Evolutionary conservation across 2,113 vertebrate genomes (phyloP).

Genomic region (Chlamydotis undulata): DNA sequence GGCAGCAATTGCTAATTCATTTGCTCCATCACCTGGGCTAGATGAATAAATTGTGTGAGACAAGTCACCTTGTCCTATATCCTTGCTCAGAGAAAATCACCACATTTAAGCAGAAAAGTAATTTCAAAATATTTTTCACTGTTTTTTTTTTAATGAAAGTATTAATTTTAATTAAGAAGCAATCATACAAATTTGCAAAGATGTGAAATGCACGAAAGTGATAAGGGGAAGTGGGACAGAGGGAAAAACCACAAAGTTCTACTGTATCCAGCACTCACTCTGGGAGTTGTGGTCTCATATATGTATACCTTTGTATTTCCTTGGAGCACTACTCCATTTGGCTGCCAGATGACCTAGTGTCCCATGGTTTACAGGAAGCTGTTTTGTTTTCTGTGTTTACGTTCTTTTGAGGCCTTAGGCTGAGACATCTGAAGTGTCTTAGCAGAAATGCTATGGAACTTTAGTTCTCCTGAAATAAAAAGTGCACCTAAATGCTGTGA

Average conservation of each 20-base stretch:
- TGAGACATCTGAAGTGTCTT: not conserved
- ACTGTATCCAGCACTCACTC: not conserved
- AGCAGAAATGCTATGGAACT: not conserved
- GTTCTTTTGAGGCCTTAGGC: not conserved
- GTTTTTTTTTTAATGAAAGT: not conserved
- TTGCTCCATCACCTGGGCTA: not conserved
- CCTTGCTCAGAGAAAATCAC: not conserved
- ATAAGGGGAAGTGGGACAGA: not conserved
- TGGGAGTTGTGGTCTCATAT: not conserved
- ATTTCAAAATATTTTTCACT: not conserved
- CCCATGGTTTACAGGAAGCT: rapidly evolving
- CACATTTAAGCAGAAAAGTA: not conserved
- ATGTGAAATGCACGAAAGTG: not conserved
- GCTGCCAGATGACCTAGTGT: not conserved
- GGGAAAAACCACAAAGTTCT: not conserved
- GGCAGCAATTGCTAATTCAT: not conserved
- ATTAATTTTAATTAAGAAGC: not conserved
- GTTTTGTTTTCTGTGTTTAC: not conserved
- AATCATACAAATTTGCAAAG: not conserved
- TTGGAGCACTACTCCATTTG: not conserved
- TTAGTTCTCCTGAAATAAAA: not conserved
- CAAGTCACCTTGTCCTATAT: not conserved
- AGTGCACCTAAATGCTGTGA: not conserved
- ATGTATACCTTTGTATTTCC: not conserved
- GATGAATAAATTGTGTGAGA: not conserved